Base-by-base conservation (phyloP, 2,113 vertebrate genomes). In the Pteruthius melanotis region DNA sequence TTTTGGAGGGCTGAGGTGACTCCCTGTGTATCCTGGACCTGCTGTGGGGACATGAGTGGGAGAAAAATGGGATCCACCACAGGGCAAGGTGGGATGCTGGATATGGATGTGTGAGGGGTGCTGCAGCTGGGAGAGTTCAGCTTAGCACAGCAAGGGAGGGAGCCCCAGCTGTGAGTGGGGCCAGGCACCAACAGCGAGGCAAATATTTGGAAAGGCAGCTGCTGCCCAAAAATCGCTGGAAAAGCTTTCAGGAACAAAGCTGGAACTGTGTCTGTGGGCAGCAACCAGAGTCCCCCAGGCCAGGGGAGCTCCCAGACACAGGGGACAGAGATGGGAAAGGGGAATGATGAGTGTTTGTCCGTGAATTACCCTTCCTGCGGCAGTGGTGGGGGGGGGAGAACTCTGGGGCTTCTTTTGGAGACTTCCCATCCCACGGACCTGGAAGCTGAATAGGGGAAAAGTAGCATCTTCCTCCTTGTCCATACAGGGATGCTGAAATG, bases 161-260 rank as follows among this genome's bases (percentile, higher is more conserved):
- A 83, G 68, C 63, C 59, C 59, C 68, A 64, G 76, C 84, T 23
- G 59, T 1, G 15, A 84, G 79, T 2, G 0, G 35, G 61, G 18
- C 66, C 59, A 26, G 74, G 57, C 49, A 53, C 47, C 47, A 15
- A 17, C 42, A 71, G 61, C 49, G 18, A 83, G n/a, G 37, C 53
- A 86, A 92, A 92, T 80, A 65, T 86, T 95, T 86, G 35, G 54
- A 69, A 64, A 74, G 28, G 70, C 70, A 59, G 21, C 26, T 75
- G 37, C 52, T 90, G 64, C 72, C 87, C 76, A 26, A 86, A 95
- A 89, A 83, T 57, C 90, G 30, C 91, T 64, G 63, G n/a, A 72
- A 37, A 53, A 35, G 49, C 68, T 90, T 92, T 52, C 89, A 85
- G 89, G 31, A 89, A 54, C 80, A 72, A 72, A 96, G 71, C 59